Base-by-base conservation (phyloP, 2,797 vertebrate genomes). In the Xenopus petersii region DNA sequence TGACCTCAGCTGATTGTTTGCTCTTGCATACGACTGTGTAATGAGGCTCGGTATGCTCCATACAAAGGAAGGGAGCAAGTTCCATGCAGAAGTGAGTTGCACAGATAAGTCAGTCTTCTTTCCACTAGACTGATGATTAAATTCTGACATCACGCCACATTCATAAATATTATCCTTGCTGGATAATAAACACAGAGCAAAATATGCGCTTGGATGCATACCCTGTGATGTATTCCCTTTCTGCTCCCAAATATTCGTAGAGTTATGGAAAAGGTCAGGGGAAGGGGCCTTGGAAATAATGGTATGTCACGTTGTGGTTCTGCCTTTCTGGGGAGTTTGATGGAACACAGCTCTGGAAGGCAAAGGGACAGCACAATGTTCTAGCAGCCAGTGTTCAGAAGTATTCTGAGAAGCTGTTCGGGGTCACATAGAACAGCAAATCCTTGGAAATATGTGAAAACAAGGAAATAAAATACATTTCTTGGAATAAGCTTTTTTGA, bases 321-420 rank as follows among this genome's bases (percentile, higher is more conserved):
- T 71, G 68, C 49, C 54, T 65, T 75, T 15, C 15, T 12, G 17
- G 21, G 49, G 55, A 61, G 47, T 67, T 74, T 74, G 73, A 74
- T 74, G 21, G 36, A 74, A 67, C 4, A 16, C 64, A 54, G 73
- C 48, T 60, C n/a, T 49, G 67, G 59, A 7, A 16, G n/a, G 63
- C 36, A 46, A 47, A 30, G 64, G 54, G 26, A 30, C 26, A 30
- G 26, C 61, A 12, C 46, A 36, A 17, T 30, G 66, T 69, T 69
- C 58, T 17, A 55, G 24, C 51, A 16, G 15, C 26, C 49, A 5
- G 3, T 12, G 49, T 51, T 15, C 49, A 49, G n/a, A 24, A 2
- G 11, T 5, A 36, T 62, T 47, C 49, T 10, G 5, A 12, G 59
- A 70, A 63, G 60, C 13, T 42, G 21, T 51, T 21, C n/a, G 2